Conservation (phyloP, 2,113 vertebrate genomes). For the Ctenomys sociabilis region DNA sequence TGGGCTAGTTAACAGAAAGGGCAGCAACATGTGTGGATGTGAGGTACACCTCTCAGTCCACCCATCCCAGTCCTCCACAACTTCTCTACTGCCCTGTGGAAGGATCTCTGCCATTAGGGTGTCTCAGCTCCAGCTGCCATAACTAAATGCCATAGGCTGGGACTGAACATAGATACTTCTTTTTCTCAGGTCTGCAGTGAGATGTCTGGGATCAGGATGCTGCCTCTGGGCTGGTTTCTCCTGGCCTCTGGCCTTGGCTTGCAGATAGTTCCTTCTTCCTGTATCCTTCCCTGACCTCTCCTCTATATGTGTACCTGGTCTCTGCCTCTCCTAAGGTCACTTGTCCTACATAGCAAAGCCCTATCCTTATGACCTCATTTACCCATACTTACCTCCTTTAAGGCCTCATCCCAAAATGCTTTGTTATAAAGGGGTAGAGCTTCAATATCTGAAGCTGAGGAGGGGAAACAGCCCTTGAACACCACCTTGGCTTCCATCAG, state of each 20-base stretch:
- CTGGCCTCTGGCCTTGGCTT: neutral
- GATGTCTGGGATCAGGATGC: neutral
- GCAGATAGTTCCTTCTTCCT: neutral
- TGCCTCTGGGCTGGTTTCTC: neutral
- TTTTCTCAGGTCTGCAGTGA: neutral
- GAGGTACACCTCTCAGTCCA: too few relatives aligned
- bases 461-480: neutral
- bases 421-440: neutral
- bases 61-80: fast-evolving
- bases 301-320: too few relatives aligned
- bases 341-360: neutral
- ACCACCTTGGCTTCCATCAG: neutral
- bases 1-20: neutral
- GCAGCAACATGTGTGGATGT: neutral
- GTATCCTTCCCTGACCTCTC: neutral
- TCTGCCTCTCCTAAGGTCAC: neutral
- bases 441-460: neutral
- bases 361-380: neutral
- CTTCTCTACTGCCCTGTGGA: neutral
- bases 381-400: neutral
- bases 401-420: neutral
- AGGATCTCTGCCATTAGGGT: neutral
- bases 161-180: neutral
- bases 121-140: neutral
- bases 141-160: neutral